Conservation (phyloP, 1,140 invertebrate genomes). For the Dinoponera quadriceps region DNA sequence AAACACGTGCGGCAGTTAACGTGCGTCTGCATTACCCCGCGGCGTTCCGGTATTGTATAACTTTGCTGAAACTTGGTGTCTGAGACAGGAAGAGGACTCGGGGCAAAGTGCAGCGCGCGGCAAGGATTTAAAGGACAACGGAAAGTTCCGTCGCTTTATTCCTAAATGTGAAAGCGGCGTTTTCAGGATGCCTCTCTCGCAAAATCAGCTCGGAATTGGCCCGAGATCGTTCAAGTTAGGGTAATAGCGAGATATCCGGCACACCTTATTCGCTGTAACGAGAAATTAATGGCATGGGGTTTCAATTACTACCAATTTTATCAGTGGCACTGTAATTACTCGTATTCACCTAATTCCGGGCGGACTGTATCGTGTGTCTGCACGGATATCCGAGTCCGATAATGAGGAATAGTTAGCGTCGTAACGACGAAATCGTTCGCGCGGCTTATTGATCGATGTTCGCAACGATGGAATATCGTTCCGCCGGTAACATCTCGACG, state of each 20-base stretch:
- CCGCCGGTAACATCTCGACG: background rate
- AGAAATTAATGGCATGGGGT: conserved; percentile 11
- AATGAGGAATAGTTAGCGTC: conserved; percentile 58
- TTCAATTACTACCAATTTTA: conserved; percentile 45
- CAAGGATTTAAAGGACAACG: conserved; percentile 42
- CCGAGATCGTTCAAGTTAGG: background rate
- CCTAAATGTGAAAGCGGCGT: background rate
- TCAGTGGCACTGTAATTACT: conserved; percentile 48
- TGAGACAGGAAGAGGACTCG: conserved; percentile 13
- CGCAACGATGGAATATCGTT: conserved; percentile 37
- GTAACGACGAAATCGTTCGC: conserved; percentile 41
- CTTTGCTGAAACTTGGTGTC: conserved; percentile 51
- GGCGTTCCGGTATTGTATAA: conserved; percentile 57
- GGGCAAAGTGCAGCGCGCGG: conserved; percentile 34
- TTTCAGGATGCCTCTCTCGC: background rate
- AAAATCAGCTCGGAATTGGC: background rate
- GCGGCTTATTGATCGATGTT: conserved; percentile 40
- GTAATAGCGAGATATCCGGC: background rate
- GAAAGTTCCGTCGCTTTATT: conserved; percentile 30
- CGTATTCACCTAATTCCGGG: conserved; percentile 46
- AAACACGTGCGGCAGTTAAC: conserved; percentile 57
- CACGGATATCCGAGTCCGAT: conserved; percentile 49
- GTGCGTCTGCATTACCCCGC: conserved; percentile 51
- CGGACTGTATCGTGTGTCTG: conserved; percentile 52
- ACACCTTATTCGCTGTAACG: conserved; percentile 6